Conservation (phyloP, 2,888 invertebrate species). For the Cheilosia vernalis region DNA sequence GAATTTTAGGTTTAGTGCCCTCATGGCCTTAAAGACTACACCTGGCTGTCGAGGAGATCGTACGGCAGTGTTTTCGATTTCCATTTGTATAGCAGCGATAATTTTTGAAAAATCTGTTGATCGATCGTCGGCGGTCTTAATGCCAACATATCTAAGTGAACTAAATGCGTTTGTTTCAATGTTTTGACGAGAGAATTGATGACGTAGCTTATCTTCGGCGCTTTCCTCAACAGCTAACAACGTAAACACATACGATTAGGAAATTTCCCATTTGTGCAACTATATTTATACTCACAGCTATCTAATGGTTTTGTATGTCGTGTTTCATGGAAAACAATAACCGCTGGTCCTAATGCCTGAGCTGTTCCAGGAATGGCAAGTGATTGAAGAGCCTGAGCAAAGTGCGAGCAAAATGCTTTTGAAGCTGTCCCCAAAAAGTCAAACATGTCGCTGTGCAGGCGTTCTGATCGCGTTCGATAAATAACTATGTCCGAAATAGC, state of each 20-base stretch:
- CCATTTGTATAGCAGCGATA: constrained; percentile 85
- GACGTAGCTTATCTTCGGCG: constrained; percentile 86
- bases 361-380: constrained; percentile 79
- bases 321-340: constrained; percentile 92
- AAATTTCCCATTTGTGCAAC: neutral
- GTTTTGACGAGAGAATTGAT: constrained; percentile 86
- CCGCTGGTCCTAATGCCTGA: constrained; percentile 88
- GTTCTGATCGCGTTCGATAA: constrained; percentile 90
- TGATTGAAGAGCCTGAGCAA: constrained; percentile 85
- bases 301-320: constrained; percentile 87
- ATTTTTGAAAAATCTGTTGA: constrained; percentile 87
- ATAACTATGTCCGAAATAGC: constrained; percentile 92
- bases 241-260: neutral
- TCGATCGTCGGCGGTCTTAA: constrained; percentile 84
- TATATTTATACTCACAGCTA: constrained; percentile 83
- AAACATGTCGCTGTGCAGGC: constrained; percentile 90
- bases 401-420: constrained; percentile 89
- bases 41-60: constrained; percentile 88
- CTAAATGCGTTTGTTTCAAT: constrained; percentile 89
- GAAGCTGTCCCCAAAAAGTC: constrained; percentile 91
- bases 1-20: constrained; percentile 90
- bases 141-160: constrained; percentile 88
- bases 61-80: constrained; percentile 88
- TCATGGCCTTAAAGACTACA: constrained; percentile 88
- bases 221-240: constrained; percentile 85